These are phyloP conservation scores for Polydrusus cervinus DNA, from an alignment of 2,888 invertebrate species.

Conservation along the genomic window DNA sequence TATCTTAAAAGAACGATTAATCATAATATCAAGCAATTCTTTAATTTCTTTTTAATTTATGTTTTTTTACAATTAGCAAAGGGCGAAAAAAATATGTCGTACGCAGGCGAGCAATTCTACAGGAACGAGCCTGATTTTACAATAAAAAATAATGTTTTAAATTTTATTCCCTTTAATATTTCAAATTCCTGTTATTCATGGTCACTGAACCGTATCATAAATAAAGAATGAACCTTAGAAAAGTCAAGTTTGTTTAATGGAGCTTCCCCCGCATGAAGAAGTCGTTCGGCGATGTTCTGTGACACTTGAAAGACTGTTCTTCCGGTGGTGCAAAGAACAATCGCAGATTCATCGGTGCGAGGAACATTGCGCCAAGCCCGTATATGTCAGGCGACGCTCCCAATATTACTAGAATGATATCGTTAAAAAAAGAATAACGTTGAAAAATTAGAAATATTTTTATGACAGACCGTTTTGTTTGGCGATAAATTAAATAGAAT, in stretches of 20 bases:
- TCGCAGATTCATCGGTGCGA: slow-evolving; percentile 66
- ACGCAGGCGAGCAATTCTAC: too few species aligned
- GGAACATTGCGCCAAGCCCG: slow-evolving; percentile 67
- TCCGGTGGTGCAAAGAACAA: slow-evolving; percentile 67
- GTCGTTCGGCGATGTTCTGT: slow-evolving; percentile 56
- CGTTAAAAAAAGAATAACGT: too few species aligned
- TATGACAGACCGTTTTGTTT: too few species aligned
- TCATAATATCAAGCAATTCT: too few species aligned
- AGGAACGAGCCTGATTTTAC: background rate
- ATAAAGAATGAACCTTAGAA: slow-evolving; percentile 31
- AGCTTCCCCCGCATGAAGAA: slow-evolving; percentile 33
- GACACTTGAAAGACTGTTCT: slow-evolving; percentile 68
- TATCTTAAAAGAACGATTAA: too few species aligned
- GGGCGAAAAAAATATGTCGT: too few species aligned
- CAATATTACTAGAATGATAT: too few species aligned
- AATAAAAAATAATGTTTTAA: background rate
- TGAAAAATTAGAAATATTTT: too few species aligned
- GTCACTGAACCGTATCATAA: slow-evolving; percentile 11
- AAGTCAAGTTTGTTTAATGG: slow-evolving; percentile 34
- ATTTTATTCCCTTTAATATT: background rate
- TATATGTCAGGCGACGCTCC: slow-evolving; percentile 51
- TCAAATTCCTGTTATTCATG: slow-evolving; percentile 6
- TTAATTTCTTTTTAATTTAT: too few species aligned
- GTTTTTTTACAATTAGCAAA: too few species aligned
- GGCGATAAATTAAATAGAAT: too few species aligned